Percentiles rank a stretch among this genome's conserved stretches.
Conservation (phyloP, 2,797 vertebrate genomes). For the Cichlasoma orientale region DNA sequence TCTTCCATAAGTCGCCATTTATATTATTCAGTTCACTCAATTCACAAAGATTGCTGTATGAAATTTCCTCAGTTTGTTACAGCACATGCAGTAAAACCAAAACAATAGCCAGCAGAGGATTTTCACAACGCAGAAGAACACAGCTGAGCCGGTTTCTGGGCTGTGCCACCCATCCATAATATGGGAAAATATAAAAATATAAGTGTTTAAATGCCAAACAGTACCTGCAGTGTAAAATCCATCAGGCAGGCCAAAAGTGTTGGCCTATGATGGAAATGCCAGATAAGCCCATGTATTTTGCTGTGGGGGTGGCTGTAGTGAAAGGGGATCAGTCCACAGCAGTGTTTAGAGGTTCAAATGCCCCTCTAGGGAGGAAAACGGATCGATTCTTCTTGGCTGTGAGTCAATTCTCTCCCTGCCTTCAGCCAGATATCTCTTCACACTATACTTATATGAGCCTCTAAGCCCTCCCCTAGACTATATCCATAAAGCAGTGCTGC, state of each 20-base stretch:
- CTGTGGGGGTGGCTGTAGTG: constrained; percentile 64
- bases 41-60: too few species aligned
- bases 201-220: constrained; percentile 31
- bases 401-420: constrained; percentile 61
- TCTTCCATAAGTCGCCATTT: neutral
- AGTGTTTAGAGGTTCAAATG: constrained; percentile 77
- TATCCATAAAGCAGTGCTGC: constrained; percentile 14
- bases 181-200: constrained; percentile 6
- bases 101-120: neutral
- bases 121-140: neutral
- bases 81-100: neutral
- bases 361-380: constrained; percentile 70
- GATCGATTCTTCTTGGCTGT: constrained; percentile 72
- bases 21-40: too few species aligned
- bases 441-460: constrained; percentile 46
- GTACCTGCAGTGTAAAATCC: constrained; percentile 55
- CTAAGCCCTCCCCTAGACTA: constrained; percentile 15
- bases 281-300: constrained; percentile 66
- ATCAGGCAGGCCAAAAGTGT: constrained; percentile 48
- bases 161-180: constrained; percentile 6
- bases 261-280: constrained; percentile 63
- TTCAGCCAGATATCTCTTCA: constrained; percentile 59
- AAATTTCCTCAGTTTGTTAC: too few species aligned
- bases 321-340: constrained; percentile 77
- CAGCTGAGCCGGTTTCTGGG: neutral